Percentiles rank a stretch among this genome's conserved stretches.
Conservation (phyloP, 2,113 vertebrate species). For the Euleptes europaea region DNA sequence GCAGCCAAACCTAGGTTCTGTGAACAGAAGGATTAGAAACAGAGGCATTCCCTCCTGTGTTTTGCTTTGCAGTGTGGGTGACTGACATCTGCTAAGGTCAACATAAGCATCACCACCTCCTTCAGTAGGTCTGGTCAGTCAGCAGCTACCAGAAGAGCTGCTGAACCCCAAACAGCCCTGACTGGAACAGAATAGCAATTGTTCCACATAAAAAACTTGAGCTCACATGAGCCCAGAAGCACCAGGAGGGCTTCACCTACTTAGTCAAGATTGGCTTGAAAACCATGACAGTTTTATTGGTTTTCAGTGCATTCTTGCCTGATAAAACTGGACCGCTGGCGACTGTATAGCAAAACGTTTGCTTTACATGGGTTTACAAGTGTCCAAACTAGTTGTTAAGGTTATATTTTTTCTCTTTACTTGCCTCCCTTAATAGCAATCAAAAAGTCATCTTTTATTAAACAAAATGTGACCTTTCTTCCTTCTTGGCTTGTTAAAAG, state of each 20-base stretch:
- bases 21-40: not conserved
- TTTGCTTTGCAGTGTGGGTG: not conserved
- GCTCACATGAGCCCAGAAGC: conserved; percentile 43
- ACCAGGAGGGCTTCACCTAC: conserved; percentile 45
- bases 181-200: conserved; percentile 36
- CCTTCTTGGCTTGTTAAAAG: not conserved
- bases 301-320: conserved; percentile 44
- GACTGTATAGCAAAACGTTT: conserved; percentile 35
- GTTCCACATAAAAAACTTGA: conserved; percentile 50
- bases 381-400: conserved; percentile 18
- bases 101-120: conserved; percentile 7
- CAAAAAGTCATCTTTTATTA: conserved; percentile 34
- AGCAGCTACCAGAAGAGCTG: conserved; percentile 37
- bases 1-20: not conserved
- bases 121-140: conserved; percentile 17
- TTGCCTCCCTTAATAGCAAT: not conserved
- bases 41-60: not conserved
- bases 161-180: conserved; percentile 36
- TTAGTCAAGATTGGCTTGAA: conserved; percentile 60
- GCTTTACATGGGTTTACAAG: conserved; percentile 26
- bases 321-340: conserved; percentile 46
- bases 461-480: conserved; percentile 7
- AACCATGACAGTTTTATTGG: conserved; percentile 53
- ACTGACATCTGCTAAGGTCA: conserved; percentile 8
- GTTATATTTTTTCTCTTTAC: conserved; percentile 33